Evolutionary conservation across 2,888 invertebrate genomes (phyloP).

Genomic region (Calephelis perditalis): DNA sequence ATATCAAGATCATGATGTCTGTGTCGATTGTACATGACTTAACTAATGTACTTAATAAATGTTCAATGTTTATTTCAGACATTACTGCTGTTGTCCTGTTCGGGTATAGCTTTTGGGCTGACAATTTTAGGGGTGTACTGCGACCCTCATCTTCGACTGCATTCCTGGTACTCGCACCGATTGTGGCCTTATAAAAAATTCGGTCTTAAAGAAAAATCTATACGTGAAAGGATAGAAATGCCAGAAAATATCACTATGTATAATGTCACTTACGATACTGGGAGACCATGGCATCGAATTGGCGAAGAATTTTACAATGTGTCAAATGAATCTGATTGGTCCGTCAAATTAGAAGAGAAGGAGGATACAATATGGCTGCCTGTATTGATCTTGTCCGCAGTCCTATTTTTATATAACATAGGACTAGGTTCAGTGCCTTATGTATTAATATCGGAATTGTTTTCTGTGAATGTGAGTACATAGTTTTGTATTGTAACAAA

Average conservation of each 20-base stretch:
- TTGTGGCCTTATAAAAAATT: slow-evolving; percentile 49
- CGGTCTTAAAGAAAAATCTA: slow-evolving; percentile 36
- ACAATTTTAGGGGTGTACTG: slow-evolving; percentile 62
- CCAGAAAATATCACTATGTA: slow-evolving; percentile 33
- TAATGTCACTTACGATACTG: slow-evolving; percentile 29
- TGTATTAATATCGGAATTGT: slow-evolving; percentile 63
- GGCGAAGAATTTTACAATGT: slow-evolving; percentile 36
- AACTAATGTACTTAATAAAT: not conserved
- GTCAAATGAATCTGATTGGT: slow-evolving; percentile 35
- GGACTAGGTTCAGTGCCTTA: slow-evolving; percentile 71
- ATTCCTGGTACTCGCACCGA: slow-evolving; percentile 56
- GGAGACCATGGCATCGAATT: slow-evolving; percentile 35
- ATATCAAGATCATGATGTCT: no score
- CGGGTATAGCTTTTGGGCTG: slow-evolving; percentile 64
- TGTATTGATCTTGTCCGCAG: slow-evolving; percentile 53
- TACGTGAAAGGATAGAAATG: slow-evolving; percentile 31
- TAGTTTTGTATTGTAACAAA: not conserved
- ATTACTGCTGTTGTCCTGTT: slow-evolving; percentile 62
- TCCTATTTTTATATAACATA: slow-evolving; percentile 64
- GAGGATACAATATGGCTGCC: slow-evolving; percentile 51
- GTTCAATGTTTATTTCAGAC: slow-evolving; percentile 43
- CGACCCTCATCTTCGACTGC: slow-evolving; percentile 56
- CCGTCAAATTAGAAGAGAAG: slow-evolving; percentile 34
- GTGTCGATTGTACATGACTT: no score
- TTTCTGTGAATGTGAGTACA: slow-evolving; percentile 62